Evolutionary conservation across 2,113 vertebrate species (phyloP), one percentile per base, ranked within the genome.

Genomic region (Thermophis baileyi): DNA sequence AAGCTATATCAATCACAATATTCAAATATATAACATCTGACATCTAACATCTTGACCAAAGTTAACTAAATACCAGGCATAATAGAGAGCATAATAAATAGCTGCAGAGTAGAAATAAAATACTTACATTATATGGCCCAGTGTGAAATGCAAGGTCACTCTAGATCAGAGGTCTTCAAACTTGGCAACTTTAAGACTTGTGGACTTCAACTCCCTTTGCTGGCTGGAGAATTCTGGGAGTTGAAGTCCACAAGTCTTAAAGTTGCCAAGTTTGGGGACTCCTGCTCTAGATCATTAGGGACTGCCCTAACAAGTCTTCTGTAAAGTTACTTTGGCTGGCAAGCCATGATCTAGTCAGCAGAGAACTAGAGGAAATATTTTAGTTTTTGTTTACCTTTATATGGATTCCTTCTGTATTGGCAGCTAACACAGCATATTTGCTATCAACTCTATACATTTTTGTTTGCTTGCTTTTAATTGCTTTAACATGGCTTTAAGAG

Each of bases 11-110:
- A 63, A 94, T 63, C 63, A 92, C 30, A 40, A n/a, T 85, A 3
- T 91, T 74, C 55, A 81, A 94, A 93, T 93, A 92, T 81, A 50
- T 93, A 50, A 89, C 95, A 88, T 92, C 63, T 91, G 93, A 87
- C 60, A 25, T 35, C 47, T 60, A n/a, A 89, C n/a, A n/a, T n/a
- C n/a, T 81, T 86, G 94, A 47, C 63, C 94, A 92, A 86, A 89
- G 88, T 91, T 88, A 89, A 88, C 35, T 60, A 55, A 47, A 89
- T 55, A 46, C 40, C 55, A 44, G 55, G 2, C 54, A 60, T 20
- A 44, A 46, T 55, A 81, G 69, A 60, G 24, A 57, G 14, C 25
- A 60, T 57, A 89, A 57, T 89, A 89, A 40, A 60, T 89, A 24
- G 53, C 40, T 54, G 44, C 44, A 18, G 35, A 12, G 10, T 89